A percentile compares a stretch with the other conserved stretches of the same genome.
phyloP scores from a whole-genome alignment of 2,113 vertebrate species.

The Puma concolor region DNA sequence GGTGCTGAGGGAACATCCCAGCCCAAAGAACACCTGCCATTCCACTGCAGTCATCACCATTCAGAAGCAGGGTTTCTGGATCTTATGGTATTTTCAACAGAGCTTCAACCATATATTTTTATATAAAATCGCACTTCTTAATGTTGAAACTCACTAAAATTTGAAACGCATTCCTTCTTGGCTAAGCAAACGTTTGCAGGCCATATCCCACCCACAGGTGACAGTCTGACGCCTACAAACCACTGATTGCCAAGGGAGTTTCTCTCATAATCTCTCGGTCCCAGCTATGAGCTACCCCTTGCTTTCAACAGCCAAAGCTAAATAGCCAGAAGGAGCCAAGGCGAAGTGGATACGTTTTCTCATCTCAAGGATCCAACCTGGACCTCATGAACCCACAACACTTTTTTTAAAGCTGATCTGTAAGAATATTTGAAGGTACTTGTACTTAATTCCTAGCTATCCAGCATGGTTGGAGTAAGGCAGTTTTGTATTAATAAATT shows the following conservation, averaged over 20 bases:
- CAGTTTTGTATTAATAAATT: neutral
- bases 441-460: neutral
- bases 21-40: accelerated
- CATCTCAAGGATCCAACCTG: neutral
- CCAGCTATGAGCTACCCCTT: neutral
- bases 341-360: neutral
- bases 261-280: too few relatives aligned
- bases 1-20: accelerated
- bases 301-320: neutral
- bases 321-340: neutral
- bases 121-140: neutral
- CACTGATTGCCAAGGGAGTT: neutral
- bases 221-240: neutral
- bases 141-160: neutral
- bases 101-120: neutral
- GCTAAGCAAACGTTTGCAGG: neutral
- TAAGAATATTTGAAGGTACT: neutral
- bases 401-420: neutral
- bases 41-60: neutral
- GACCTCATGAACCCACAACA: neutral
- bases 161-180: neutral
- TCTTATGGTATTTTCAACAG: neutral
- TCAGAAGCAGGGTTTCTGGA: neutral
- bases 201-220: neutral
- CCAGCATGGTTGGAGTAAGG: too few relatives aligned